These are phyloP conservation scores for Eulemur rubriventer DNA, from an alignment of 2,797 vertebrate species.

Conservation along the genomic window DNA sequence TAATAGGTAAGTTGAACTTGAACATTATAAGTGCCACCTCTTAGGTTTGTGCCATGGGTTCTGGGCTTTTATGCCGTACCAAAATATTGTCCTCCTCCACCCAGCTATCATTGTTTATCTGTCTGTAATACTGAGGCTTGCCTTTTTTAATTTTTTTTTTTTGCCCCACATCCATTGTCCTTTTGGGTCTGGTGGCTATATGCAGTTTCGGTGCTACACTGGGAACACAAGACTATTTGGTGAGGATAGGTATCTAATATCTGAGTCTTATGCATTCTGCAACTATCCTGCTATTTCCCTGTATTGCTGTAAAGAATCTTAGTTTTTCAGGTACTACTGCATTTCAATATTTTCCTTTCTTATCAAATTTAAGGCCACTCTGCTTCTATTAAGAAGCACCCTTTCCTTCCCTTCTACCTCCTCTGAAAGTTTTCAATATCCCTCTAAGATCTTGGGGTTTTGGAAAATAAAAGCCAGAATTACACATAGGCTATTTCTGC, in stretches of 20 bases:
- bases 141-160: background rate
- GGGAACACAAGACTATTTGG: background rate
- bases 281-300: rapidly evolving
- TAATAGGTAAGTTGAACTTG: background rate
- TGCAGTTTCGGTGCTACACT: background rate
- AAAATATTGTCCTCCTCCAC: background rate
- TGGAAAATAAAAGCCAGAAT: background rate
- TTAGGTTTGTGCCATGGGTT: background rate
- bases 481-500: background rate
- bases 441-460: background rate
- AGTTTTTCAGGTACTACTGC: background rate
- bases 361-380: background rate
- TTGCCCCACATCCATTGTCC: rapidly evolving
- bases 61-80: background rate
- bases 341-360: rapidly evolving
- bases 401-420: background rate
- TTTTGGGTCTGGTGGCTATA: background rate
- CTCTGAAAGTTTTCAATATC: background rate
- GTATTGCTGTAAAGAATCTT: background rate
- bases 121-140: background rate
- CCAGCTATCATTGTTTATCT: background rate
- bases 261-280: rapidly evolving
- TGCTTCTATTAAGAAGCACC: background rate
- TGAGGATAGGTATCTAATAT: background rate
- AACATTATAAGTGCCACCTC: background rate